Percentiles rank a stretch among this genome's conserved stretches.
These are phyloP conservation scores for Macaria liturata DNA, from an alignment of 2,888 invertebrate genomes.

Conservation along the genomic window DNA sequence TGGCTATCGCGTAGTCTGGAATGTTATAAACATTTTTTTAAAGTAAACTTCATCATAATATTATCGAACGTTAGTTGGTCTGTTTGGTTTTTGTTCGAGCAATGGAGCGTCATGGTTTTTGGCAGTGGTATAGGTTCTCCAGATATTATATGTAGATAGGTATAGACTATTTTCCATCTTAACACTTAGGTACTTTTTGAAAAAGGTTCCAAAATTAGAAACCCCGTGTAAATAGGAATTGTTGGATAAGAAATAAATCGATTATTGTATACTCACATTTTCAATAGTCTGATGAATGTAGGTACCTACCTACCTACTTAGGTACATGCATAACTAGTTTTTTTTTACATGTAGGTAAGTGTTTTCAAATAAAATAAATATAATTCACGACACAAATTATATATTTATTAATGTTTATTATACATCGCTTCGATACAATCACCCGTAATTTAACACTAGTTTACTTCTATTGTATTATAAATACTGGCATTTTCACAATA, in stretches of 20 bases:
- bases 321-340: too few species aligned
- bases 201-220: too few species aligned
- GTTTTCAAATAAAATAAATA: slow-evolving; percentile 30
- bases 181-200: too few species aligned
- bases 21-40: not conserved
- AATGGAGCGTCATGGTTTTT: too few species aligned
- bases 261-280: not conserved
- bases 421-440: slow-evolving; percentile 50
- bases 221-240: too few species aligned
- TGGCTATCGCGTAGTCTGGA: slow-evolving; percentile 82
- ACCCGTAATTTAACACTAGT: slow-evolving; percentile 43
- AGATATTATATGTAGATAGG: too few species aligned
- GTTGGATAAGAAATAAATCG: not conserved
- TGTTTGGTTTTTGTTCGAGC: too few species aligned
- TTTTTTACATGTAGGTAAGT: not conserved
- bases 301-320: too few species aligned
- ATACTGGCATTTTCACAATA: slow-evolving; percentile 25
- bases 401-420: slow-evolving; percentile 43
- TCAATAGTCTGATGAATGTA: not conserved
- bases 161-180: too few species aligned
- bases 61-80: too few species aligned
- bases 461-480: slow-evolving; percentile 20
- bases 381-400: slow-evolving; percentile 50
- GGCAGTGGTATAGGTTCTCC: too few species aligned
- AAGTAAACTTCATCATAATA: too few species aligned